Evolutionary conservation across 2,113 vertebrate genomes (phyloP).

Genomic region (Rhea pennata): DNA sequence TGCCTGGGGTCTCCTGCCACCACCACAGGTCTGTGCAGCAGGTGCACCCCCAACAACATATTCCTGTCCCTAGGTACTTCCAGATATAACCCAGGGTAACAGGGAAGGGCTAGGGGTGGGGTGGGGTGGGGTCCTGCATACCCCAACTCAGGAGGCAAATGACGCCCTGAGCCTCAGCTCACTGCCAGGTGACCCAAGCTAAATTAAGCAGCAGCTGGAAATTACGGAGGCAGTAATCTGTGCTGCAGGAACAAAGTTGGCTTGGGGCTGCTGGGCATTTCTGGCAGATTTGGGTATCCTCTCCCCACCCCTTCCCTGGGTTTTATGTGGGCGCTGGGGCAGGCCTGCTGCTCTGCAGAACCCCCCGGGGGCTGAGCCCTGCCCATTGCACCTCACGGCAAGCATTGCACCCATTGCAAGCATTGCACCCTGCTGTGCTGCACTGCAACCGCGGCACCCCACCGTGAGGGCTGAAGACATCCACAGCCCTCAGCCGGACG

Average conservation of each 20-base stretch:
- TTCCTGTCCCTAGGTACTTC: background rate
- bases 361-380: background rate
- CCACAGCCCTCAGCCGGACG: background rate
- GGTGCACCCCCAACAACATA: background rate
- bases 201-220: conserved; percentile 48
- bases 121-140: background rate
- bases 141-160: background rate
- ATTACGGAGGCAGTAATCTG: conserved; percentile 25
- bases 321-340: background rate
- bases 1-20: background rate
- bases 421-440: background rate
- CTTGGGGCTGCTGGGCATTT: background rate
- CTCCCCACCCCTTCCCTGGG: background rate
- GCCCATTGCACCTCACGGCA: background rate
- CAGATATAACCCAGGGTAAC: background rate
- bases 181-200: conserved; percentile 19
- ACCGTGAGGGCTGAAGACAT: no score
- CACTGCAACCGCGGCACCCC: background rate
- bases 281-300: background rate
- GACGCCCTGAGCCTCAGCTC: background rate
- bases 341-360: background rate
- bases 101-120: background rate
- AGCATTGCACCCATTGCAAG: background rate
- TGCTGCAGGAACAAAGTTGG: background rate
- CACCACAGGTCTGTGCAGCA: accelerated